A percentile compares a stretch with the other conserved stretches of the same genome.
Evolutionary conservation across 2,888 invertebrate species (phyloP).

Genomic region (Eremobia ochroleuca): DNA sequence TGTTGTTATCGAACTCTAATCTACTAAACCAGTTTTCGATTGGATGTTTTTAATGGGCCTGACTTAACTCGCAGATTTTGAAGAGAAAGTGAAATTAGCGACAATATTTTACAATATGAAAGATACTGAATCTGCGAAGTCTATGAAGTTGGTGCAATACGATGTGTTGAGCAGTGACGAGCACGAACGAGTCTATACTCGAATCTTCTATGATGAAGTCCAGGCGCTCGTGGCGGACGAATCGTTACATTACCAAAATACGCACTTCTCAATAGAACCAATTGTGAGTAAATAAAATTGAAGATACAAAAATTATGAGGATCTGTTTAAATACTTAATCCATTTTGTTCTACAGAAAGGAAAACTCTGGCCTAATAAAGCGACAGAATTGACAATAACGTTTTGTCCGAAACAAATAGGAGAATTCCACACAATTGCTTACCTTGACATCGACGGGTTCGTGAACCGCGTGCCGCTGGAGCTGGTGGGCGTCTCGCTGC

Average conservation of each 20-base stretch:
- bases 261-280: conserved; percentile 89
- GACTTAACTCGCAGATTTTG: conserved; percentile 78
- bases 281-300: conserved; percentile 81
- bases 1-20: background rate
- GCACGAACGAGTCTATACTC: conserved; percentile 85
- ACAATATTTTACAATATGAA: conserved; percentile 82
- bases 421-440: conserved; percentile 87
- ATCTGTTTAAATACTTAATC: background rate
- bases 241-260: conserved; percentile 80
- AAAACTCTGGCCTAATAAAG: conserved; percentile 91
- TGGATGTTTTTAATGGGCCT: background rate
- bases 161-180: conserved; percentile 85
- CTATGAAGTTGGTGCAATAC: conserved; percentile 81
- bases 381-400: conserved; percentile 88
- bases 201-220: conserved; percentile 87
- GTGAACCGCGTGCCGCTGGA: conserved; percentile 88
- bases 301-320: background rate
- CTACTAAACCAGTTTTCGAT: background rate
- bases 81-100: conserved; percentile 86
- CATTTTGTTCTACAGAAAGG: conserved; percentile 84
- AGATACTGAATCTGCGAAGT: conserved; percentile 81
- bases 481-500: conserved; percentile 90
- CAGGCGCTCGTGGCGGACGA: conserved; percentile 86
- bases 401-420: conserved; percentile 91
- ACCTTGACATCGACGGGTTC: conserved; percentile 91